Evolutionary conservation across 1,140 invertebrate species (phyloP), one percentile per base, ranked within the genome.

Genomic region (Bombus turneri): DNA sequence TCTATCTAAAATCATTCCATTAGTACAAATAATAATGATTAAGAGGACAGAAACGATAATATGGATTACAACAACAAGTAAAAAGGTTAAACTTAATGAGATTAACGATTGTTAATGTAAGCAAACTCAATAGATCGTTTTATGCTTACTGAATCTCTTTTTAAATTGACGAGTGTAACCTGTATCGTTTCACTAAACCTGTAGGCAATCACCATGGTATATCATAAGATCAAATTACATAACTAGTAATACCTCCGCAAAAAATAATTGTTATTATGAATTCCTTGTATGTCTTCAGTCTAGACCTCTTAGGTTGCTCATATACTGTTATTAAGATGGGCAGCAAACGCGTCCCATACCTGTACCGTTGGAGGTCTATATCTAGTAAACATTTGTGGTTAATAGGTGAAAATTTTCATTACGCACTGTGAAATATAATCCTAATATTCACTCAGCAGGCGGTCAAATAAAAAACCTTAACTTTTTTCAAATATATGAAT

Each of bases 151-250:
- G 47, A 66, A 15, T 18, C n/a, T 59, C 2, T 66, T 75, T 9
- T 34, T 47, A 68, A 71, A 79, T 72, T 1, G 22, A 28, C 41
- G n/a, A 43, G 4, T 53, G 5, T 53, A 34, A n/a, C 18, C 57
- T 25, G 1, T 59, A 31, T 18, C 12, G 34, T 47, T 64, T 71
- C 34, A 53, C 28, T n/a, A 47, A 18, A 28, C 12, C n/a, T 69
- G 9, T 57, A 79, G 18, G 47, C 57, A 43, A 59, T 28, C 1
- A 9, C 3, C 41, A 31, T 62, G 41, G 47, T 80, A 64, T 72
- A 34, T 18, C 37, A 41, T 47, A 76, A 75, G 82, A 83, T 81
- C 74, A 86, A 73, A 73, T 88, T 89, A 73, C 68, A 57, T 86
- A 89, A 86, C 47, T n/a, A 43, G 34, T 75, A 39, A 59, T 22